Percentiles rank a stretch among this genome's conserved stretches.
Conservation (phyloP, 2,113 vertebrate genomes). For the Diphyllodes magnificus region DNA sequence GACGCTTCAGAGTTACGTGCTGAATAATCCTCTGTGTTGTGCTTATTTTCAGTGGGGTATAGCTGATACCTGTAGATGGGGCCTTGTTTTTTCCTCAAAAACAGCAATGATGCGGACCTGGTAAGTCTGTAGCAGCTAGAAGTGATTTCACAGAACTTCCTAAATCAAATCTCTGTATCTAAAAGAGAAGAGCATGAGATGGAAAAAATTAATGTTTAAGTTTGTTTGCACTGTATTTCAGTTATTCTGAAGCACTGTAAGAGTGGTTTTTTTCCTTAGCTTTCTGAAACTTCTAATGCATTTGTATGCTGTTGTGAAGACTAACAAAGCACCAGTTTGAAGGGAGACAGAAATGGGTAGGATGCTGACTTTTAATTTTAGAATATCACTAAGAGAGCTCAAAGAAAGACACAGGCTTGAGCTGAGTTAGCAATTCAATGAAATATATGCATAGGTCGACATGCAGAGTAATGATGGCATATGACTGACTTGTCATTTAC, state of each 20-base stretch:
- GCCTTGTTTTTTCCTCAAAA: not conserved
- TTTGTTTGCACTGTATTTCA: not conserved
- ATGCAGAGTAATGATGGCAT: not conserved
- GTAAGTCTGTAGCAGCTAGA: not conserved
- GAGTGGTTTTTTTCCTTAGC: not conserved
- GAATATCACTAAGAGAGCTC: not conserved
- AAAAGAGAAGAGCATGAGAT: not conserved
- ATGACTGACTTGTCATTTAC: not conserved
- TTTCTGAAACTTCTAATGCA: not conserved
- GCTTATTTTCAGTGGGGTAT: not conserved
- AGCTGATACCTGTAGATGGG: not conserved
- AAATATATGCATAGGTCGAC: not conserved
- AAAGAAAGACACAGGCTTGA: not conserved
- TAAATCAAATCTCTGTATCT: not conserved
- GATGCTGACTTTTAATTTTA: not conserved
- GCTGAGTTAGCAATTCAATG: not conserved
- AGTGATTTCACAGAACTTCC: not conserved
- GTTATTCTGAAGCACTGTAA: not conserved
- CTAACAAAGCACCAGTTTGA: not conserved
- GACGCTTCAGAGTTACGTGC: not conserved
- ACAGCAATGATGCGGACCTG: not conserved
- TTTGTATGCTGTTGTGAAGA: not conserved
- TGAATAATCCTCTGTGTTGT: not conserved
- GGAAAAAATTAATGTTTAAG: not conserved
- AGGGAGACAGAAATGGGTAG: not conserved